These are phyloP conservation scores for Poecile montanus DNA, from an alignment of 2,797 vertebrate species.

Conservation along the genomic window DNA sequence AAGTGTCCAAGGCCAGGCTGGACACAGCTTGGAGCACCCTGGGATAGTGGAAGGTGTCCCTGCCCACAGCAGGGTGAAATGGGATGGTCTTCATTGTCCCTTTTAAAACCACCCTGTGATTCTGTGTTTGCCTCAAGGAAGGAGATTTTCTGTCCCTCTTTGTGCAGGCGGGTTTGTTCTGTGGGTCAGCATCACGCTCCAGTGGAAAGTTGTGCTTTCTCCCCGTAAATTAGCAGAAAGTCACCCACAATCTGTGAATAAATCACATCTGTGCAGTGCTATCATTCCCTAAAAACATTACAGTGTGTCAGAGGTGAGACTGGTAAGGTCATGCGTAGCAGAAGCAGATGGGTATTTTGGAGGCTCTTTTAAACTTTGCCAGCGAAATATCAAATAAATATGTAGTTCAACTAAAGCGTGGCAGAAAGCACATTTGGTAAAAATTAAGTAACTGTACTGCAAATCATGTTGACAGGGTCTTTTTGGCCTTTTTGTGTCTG, in stretches of 20 bases:
- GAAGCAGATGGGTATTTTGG: conserved; percentile 18
- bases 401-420: conserved; percentile 11
- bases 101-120: neutral
- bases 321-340: neutral
- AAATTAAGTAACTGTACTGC: conserved; percentile 40
- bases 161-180: neutral
- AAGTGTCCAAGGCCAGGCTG: neutral
- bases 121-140: neutral
- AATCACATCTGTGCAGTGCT: neutral
- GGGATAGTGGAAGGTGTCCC: neutral
- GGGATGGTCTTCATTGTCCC: neutral
- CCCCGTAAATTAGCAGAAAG: neutral
- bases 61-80: neutral
- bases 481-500: conserved; percentile 49
- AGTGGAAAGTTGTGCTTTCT: neutral
- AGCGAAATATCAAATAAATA: conserved; percentile 54
- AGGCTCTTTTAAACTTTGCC: conserved; percentile 49
- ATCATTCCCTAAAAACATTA: neutral
- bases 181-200: neutral
- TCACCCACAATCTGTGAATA: neutral
- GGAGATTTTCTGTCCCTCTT: neutral
- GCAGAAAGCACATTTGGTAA: conserved; percentile 61
- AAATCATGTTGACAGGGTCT: conserved; percentile 62
- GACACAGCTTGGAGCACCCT: fast-evolving
- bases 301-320: neutral